Evolutionary conservation across 2,113 vertebrate genomes (phyloP), one percentile per base, ranked within the genome.

Genomic region (Apteryx owenii): DNA sequence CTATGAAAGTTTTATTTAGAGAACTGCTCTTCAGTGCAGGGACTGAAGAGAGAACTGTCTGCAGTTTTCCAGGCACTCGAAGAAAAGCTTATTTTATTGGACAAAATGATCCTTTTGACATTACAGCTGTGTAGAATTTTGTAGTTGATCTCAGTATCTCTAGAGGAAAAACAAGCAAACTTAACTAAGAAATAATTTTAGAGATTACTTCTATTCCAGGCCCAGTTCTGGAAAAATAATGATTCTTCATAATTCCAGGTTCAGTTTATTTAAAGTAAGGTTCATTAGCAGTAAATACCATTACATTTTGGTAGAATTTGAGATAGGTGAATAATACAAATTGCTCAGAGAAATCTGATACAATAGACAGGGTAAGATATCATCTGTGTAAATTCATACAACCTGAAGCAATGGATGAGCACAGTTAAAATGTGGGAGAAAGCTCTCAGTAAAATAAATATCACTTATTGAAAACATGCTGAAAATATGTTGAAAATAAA

Each of bases 271-370:
- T 72, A 60, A 85, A 76, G 10, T 38, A 25, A 71, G 87, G 28
- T 69, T 62, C 3, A 0, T 61, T 58, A 92, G 46, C 48, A 56
- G 26, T 84, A 50, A 92, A 68, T 60, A 58, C 14, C 62, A 3
- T 50, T 86, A 40, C 12, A 62, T 86, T 86, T 66, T 68, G 50
- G 29, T 84, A 46, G 66, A 10, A 68, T 93, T 91, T 91, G 70
- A 56, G 46, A 15, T 33, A 26, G 58, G 3, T 44, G 44, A 75
- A 58, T 29, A 68, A 58, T 48, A 16, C 13, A 23, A 42, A 36
- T 84, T 56, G 33, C 48, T 70, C 1, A 1, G 44, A 58, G n/a
- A 29, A 81, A 46, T 61, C 66, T 81, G 50, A 36, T 86, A 42
- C 51, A 93, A 29, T 10, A 54, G 10, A 8, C 0, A 8, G 0